Evolutionary conservation across 2,113 vertebrate genomes (phyloP).

Genomic region (Theropithecus gelada): DNA sequence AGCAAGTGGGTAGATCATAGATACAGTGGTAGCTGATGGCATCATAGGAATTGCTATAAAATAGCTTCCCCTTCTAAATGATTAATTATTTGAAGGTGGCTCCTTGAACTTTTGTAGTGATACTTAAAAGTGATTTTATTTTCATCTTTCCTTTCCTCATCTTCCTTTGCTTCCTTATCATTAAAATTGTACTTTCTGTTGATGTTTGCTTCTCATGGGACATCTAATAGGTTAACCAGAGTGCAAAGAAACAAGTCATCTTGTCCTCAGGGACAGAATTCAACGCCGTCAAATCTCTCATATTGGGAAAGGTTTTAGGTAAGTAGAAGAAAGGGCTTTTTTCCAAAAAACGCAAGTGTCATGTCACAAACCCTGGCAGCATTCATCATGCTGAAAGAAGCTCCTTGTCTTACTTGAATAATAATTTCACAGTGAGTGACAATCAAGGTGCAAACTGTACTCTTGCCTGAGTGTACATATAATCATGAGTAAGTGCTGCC

Average conservation of each 20-base stretch:
- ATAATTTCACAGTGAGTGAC: conserved; percentile 72
- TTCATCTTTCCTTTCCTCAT: not conserved
- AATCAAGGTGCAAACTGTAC: conserved; percentile 70
- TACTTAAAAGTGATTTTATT: conserved; percentile 2
- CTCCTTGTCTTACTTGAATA: conserved; percentile 66
- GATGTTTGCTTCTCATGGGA: not conserved
- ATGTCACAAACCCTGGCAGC: not conserved
- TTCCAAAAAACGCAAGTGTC: not conserved
- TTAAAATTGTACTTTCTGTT: not conserved
- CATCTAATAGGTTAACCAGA: conserved; percentile 88
- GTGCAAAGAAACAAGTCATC: conserved; percentile 87
- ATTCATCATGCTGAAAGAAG: conserved; percentile 44
- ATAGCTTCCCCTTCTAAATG: not conserved
- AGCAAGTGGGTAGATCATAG: not conserved
- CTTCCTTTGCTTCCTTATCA: not conserved
- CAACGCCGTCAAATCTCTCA: conserved; percentile 87
- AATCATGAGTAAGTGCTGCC: conserved; percentile 70
- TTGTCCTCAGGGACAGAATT: conserved; percentile 90
- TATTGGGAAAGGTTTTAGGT: conserved; percentile 89
- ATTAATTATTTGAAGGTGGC: not conserved
- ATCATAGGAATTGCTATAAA: not conserved
- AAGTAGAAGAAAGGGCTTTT: conserved; percentile 73
- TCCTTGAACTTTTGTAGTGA: not conserved
- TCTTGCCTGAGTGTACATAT: conserved; percentile 60
- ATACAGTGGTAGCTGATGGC: not conserved